These are phyloP conservation scores for Centropristis striata DNA, from an alignment of 2,113 vertebrate species.

Conservation along the genomic window DNA sequence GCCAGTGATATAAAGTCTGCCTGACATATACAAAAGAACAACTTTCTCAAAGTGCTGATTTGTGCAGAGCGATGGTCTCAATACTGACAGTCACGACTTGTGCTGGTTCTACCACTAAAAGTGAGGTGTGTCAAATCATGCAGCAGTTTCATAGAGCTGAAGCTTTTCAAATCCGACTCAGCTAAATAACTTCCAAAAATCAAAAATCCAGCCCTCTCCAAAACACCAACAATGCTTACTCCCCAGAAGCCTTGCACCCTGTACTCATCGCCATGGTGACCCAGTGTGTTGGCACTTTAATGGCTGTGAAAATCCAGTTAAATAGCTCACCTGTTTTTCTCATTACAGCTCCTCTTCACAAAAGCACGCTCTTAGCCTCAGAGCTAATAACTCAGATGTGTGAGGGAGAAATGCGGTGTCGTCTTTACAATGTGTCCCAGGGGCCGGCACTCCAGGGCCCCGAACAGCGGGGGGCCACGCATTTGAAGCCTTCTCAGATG, in stretches of 20 bases:
- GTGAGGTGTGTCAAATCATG: too few species aligned
- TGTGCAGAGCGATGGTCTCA: neutral
- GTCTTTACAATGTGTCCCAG: constrained; percentile 66
- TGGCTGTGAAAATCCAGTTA: constrained; percentile 73
- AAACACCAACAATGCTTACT: constrained; percentile 32
- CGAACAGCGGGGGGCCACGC: constrained; percentile 30
- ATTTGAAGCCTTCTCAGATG: constrained; percentile 68
- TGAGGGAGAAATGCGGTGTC: constrained; percentile 63
- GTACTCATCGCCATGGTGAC: constrained; percentile 50
- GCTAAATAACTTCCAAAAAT: neutral
- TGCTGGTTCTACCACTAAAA: too few species aligned
- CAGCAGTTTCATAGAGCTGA: too few species aligned
- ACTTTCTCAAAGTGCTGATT: neutral
- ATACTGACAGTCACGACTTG: neutral
- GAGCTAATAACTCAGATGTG: constrained; percentile 69
- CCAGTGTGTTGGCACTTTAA: constrained; percentile 69
- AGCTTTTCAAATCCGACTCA: neutral
- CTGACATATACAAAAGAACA: too few species aligned
- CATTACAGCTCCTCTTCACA: constrained; percentile 68
- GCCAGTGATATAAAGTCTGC: too few species aligned
- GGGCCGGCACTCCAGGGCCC: constrained; percentile 40
- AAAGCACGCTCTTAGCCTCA: constrained; percentile 42
- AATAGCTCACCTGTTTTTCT: constrained; percentile 81
- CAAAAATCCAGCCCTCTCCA: constrained; percentile 10
- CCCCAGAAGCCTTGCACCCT: constrained; percentile 1